Base-by-base conservation (phyloP, 1,140 invertebrate genomes). In the Penaeus chinensis region DNA sequence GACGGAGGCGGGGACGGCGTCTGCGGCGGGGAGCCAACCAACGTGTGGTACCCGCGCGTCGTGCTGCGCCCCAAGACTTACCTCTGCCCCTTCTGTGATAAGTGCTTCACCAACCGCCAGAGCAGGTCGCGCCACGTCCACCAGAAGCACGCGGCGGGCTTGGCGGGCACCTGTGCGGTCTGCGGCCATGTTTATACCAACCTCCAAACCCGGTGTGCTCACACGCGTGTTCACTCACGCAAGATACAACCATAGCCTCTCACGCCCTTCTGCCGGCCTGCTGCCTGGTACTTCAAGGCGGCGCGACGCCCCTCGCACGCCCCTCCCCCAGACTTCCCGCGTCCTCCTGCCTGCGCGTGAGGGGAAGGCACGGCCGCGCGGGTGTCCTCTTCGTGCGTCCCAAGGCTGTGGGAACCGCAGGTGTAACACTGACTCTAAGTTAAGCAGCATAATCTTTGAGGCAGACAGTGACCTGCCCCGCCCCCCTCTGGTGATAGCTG, bases 101-200 rank as follows among this genome's bases (percentile, higher is more conserved):
- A 89, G 74, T 87, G 89, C 85, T 89, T 89, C 85, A 89, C 89
- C 89, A 89, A 89, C 80, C 79, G 89, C 11, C 89, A 89, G 74
- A 89, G 89, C 78, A 80, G 89, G 11, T 89, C 89, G 54, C 84
- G 89, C 79, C 89, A 89, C 54, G 89, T 89, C 22, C 89, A 89
- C 84, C 89, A 89, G 84, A 89, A 89, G 84, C 89, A 89, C 65
- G 89, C 89, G 63, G 84, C 89, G 66, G 89, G 89, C 27, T 84
- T 89, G 69, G 84, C 89, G 27, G 89, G 89, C 66, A 89, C 89
- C 69, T 89, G 89, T 62, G 24, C 84, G 13, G 84, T 89, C 13
- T 89, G 89, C 32, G 89, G 89, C 24, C 89, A 89, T 37, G 84
- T 89, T 32, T 89, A 89, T 81, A 89, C 84, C 84, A 89, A 89